Conservation (phyloP, 2,888 invertebrate species). For the Argynnis bischoffii region DNA sequence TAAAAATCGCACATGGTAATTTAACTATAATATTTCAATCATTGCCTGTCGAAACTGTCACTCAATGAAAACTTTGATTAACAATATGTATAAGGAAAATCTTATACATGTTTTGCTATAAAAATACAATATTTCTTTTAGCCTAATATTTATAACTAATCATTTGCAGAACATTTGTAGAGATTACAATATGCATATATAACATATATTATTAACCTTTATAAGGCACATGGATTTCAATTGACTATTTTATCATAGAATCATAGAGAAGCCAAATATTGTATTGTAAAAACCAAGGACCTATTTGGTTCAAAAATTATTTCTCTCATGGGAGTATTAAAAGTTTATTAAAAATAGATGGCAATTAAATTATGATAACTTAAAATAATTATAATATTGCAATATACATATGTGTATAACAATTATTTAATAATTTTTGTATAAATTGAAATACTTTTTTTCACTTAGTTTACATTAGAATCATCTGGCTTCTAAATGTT, state of each 20-base stretch:
- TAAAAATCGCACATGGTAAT: background rate
- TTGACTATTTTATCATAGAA: constrained; percentile 33
- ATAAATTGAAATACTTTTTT: too few relatives aligned
- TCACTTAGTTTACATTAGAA: background rate
- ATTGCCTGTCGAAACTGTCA: background rate
- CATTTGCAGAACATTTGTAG: background rate
- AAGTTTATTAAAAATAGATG: too few relatives aligned
- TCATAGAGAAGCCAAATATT: constrained; percentile 19
- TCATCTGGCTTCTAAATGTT: constrained; percentile 13
- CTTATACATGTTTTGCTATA: background rate
- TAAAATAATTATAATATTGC: too few relatives aligned
- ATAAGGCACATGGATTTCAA: constrained; percentile 36
- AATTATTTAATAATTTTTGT: too few relatives aligned
- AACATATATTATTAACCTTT: constrained; percentile 15
- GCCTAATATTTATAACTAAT: background rate
- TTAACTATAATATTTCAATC: background rate
- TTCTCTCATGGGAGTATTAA: too few relatives aligned
- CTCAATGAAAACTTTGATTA: background rate
- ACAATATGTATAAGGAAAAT: too few relatives aligned
- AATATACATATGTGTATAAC: too few relatives aligned
- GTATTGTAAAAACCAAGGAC: too few relatives aligned
- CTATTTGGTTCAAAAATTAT: too few relatives aligned
- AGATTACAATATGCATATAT: constrained; percentile 3
- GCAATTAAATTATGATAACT: too few relatives aligned
- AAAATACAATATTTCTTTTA: constrained; percentile 1